These are phyloP conservation scores for Mohoua ochrocephala DNA, from an alignment of 2,113 vertebrate species.

Conservation along the genomic window DNA sequence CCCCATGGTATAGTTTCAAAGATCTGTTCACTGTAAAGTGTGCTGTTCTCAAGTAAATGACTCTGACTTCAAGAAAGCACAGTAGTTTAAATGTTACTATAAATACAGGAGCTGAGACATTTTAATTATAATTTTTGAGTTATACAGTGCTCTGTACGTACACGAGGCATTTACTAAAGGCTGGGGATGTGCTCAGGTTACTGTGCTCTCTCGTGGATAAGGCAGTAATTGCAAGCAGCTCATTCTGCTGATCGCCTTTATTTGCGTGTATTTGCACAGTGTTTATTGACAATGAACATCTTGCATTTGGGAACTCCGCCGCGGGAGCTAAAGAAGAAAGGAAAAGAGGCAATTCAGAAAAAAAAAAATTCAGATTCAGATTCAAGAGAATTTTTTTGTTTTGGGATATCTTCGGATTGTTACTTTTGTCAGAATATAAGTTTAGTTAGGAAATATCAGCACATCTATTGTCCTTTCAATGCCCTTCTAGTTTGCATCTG, in stretches of 20 bases:
- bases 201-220: constrained; percentile 77
- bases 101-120: constrained; percentile 84
- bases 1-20: constrained; percentile 78
- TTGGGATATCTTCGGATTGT: background rate
- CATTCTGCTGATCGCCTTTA: background rate
- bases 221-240: constrained; percentile 69
- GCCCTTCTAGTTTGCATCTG: background rate
- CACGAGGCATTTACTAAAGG: constrained; percentile 74
- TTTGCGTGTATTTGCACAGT: background rate
- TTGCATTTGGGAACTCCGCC: background rate
- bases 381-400: background rate
- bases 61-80: constrained; percentile 79
- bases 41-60: constrained; percentile 81
- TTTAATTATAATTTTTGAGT: constrained; percentile 88
- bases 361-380: background rate
- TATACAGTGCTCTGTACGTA: constrained; percentile 73
- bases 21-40: constrained; percentile 87
- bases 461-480: constrained; percentile 35
- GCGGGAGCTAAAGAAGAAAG: background rate
- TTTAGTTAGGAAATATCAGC: background rate
- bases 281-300: background rate
- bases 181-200: constrained; percentile 58
- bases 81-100: constrained; percentile 86
- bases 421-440: background rate
- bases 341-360: background rate